Conservation (phyloP, 1,140 invertebrate species). For the Heliconius hewitsoni region DNA sequence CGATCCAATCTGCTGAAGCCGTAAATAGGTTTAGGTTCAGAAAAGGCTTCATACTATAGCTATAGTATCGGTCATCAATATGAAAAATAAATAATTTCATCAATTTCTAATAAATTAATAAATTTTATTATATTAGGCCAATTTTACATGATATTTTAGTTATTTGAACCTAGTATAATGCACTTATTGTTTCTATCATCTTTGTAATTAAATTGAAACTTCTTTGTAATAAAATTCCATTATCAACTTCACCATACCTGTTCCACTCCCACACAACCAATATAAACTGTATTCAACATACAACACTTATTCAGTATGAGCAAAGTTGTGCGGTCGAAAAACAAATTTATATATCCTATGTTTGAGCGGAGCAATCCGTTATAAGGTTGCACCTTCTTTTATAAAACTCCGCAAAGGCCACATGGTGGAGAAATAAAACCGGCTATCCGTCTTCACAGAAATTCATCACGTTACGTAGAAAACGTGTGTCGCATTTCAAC, state of each 20-base stretch:
- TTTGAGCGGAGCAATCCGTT: constrained; percentile 31
- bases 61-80: neutral
- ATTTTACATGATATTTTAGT: too few relatives aligned
- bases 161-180: too few relatives aligned
- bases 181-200: too few relatives aligned
- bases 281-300: neutral
- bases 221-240: too few relatives aligned
- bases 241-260: too few relatives aligned
- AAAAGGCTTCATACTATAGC: neutral
- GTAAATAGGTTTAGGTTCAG: neutral
- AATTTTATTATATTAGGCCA: too few relatives aligned
- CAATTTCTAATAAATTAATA: neutral
- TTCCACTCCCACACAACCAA: neutral
- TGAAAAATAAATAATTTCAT: neutral
- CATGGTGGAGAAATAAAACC: constrained; percentile 38
- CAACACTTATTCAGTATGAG: constrained; percentile 20
- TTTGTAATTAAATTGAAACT: too few relatives aligned
- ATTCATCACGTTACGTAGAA: constrained; percentile 40
- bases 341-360: constrained; percentile 38
- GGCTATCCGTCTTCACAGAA: constrained; percentile 35
- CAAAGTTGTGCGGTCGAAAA: constrained; percentile 22
- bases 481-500: constrained; percentile 36
- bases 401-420: constrained; percentile 37
- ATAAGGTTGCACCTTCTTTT: constrained; percentile 38
- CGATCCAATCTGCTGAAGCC: constrained; percentile 14